These are phyloP conservation scores for Leguminivora glycinivorella DNA, from an alignment of 1,140 invertebrate species.

Conservation along the genomic window DNA sequence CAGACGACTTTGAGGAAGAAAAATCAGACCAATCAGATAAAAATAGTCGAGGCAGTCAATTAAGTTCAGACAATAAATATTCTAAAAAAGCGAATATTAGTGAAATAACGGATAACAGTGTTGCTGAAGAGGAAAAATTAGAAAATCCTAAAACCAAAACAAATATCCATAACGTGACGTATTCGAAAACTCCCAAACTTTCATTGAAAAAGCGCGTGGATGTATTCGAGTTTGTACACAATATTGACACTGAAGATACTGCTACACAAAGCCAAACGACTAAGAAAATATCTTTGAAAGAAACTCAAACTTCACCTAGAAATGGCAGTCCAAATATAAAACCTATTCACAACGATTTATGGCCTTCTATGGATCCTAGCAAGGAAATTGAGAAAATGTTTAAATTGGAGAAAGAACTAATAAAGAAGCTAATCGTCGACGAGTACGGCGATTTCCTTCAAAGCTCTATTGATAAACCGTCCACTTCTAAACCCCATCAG, in stretches of 20 bases:
- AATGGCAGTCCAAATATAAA: conserved; percentile 54
- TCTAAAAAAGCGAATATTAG: neutral
- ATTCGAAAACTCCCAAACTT: conserved; percentile 56
- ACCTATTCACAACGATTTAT: conserved; percentile 65
- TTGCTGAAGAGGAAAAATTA: conserved; percentile 10
- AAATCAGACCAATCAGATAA: conserved; percentile 48
- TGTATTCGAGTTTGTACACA: conserved; percentile 71
- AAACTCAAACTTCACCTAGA: conserved; percentile 73
- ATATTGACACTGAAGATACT: conserved; percentile 65
- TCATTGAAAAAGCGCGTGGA: conserved; percentile 70
- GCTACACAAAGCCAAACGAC: conserved; percentile 62
- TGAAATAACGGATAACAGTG: conserved; percentile 28
- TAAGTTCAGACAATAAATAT: neutral
- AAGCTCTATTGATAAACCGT: conserved; percentile 61
- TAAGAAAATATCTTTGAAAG: conserved; percentile 61
- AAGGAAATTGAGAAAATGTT: conserved; percentile 61
- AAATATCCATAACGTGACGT: conserved; percentile 44
- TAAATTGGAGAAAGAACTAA: conserved; percentile 69
- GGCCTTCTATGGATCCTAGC: conserved; percentile 54
- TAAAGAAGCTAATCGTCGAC: conserved; percentile 67
- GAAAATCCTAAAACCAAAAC: conserved; percentile 27
- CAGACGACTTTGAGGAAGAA: conserved; percentile 74
- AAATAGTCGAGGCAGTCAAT: conserved; percentile 26
- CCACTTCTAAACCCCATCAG: conserved; percentile 50
- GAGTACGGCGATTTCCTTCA: conserved; percentile 65